A percentile compares a stretch with the other conserved stretches of the same genome.
These are phyloP conservation scores for Xestia sexstrigata DNA, from an alignment of 2,888 invertebrate genomes.

Conservation along the genomic window DNA sequence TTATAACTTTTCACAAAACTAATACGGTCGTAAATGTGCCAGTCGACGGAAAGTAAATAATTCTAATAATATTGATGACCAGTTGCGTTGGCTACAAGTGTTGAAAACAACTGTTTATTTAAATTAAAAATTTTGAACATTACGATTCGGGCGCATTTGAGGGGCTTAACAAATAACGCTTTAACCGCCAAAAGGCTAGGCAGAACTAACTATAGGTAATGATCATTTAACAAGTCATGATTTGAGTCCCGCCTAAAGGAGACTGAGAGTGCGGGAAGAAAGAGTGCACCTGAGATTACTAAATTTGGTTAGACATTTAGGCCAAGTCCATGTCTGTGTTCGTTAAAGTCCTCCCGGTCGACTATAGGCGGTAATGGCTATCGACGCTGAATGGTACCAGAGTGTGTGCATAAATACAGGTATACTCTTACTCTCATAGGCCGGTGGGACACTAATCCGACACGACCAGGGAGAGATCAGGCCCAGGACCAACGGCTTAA, in stretches of 20 bases:
- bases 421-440: not conserved
- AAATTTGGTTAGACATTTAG: not conserved
- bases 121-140: not conserved
- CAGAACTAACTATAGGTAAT: not conserved
- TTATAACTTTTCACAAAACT: not conserved
- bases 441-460: not conserved
- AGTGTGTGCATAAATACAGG: not conserved
- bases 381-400: not conserved
- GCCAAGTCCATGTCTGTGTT: no score
- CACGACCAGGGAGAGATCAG: not conserved
- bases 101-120: slow-evolving; percentile 6
- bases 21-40: slow-evolving; percentile 2
- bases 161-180: not conserved
- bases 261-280: not conserved
- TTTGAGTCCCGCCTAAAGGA: not conserved
- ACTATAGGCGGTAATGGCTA: not conserved
- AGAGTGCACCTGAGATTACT: not conserved
- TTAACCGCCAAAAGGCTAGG: not conserved
- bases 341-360: not conserved
- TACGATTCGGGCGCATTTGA: not conserved
- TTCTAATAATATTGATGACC: not conserved
- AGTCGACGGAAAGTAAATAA: slow-evolving; percentile 1
- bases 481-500: no score
- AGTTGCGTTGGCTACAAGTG: not conserved
- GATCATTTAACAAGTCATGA: not conserved